Conservation (phyloP, 2,888 invertebrate genomes). For the Euphydryas editha region DNA sequence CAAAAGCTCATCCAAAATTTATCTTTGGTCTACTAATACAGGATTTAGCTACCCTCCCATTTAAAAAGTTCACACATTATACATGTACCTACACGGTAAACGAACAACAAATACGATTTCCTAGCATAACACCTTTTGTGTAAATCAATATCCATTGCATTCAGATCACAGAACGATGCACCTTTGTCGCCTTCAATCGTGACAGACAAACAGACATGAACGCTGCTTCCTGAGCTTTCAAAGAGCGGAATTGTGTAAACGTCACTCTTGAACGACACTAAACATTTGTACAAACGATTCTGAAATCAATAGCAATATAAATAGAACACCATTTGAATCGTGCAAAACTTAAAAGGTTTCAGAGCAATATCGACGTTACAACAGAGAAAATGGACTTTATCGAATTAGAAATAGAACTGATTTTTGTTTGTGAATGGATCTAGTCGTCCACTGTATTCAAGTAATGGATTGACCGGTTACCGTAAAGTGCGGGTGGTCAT, state of each 20-base stretch:
- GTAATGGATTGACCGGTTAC: conserved; percentile 51
- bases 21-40: too few relatives aligned
- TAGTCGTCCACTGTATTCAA: conserved; percentile 43
- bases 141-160: conserved; percentile 4
- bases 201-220: conserved; percentile 47
- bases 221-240: conserved; percentile 48
- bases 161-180: conserved; percentile 35
- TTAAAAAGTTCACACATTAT: too few relatives aligned
- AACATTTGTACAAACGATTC: conserved; percentile 28
- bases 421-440: conserved; percentile 6
- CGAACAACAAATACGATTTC: neutral
- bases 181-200: conserved; percentile 46
- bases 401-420: neutral
- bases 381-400: conserved; percentile 15
- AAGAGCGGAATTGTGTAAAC: conserved; percentile 49
- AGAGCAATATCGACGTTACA: neutral
- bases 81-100: neutral
- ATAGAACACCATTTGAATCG: conserved; percentile 21
- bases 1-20: too few relatives aligned
- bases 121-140: neutral
- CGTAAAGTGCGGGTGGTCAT: conserved; percentile 49
- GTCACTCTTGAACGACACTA: conserved; percentile 39
- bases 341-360: conserved; percentile 34
- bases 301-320: neutral
- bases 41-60: too few relatives aligned